Base-by-base conservation (phyloP, 1,140 invertebrate genomes). In the Musca domestica region DNA sequence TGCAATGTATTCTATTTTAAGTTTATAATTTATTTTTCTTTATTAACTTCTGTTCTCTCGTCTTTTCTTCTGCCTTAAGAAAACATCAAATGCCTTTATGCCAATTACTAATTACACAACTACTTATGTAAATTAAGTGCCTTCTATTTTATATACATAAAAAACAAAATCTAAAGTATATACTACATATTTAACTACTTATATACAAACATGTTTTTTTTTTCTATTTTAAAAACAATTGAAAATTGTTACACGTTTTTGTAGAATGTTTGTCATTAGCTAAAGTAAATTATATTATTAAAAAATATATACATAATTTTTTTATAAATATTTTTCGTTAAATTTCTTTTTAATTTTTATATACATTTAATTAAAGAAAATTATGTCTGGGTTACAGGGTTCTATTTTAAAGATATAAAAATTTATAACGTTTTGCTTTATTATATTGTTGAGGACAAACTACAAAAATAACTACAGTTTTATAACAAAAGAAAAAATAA, bases 351-450 rank as follows among this genome's bases (percentile, higher is more conserved):
- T 54, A 25, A 6, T 54, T 27, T 25, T n/a, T 27, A 56, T 61
- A 34, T 61, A 61, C 10, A 61, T 30, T 34, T 9, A 19, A 48
- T 12, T 46, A 46, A 46, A 56, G 19, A 12, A 61, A 27, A 41
- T 34, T 34, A 20, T 17, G 34, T 61, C 56, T 61, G 56, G 54
- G 56, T 61, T 61, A 61, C 56, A 61, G 56, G 56, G 56, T 61
- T 41, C 56, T 61, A 61, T 61, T 61, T 61, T 41, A 61, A 61
- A 41, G 19, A 27, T 25, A 25, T 58, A 27, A 51, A 65, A 65
- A 52, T 66, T 48, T 66, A 15, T 12, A 41, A 61, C 41, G 14
- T 20, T 34, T 61, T 61, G 34, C 25, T n/a, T 58, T 58, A n/a
- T 58, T 58, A 34, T 20, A 51, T 51, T 41, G 34, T 51, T 41